Percentiles rank a stretch among this genome's conserved stretches.
Conservation (phyloP, 2,888 invertebrate genomes). For the Athalia cordata region DNA sequence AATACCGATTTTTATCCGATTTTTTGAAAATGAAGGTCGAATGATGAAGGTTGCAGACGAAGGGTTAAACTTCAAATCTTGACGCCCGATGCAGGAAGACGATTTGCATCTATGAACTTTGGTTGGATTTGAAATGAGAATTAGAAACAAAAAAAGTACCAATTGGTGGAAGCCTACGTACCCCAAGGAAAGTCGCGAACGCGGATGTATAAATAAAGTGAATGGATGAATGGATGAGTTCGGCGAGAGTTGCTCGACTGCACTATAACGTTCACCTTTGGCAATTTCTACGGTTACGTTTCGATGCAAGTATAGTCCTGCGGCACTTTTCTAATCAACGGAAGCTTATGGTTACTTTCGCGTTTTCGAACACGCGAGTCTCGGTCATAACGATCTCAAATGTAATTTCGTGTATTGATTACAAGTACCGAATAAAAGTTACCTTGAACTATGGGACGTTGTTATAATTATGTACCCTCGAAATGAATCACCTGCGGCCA, state of each 20-base stretch:
- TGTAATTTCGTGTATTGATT: not conserved
- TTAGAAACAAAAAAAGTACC: too few relatives aligned
- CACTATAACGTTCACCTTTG: not conserved
- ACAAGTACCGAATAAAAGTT: conserved; percentile 25
- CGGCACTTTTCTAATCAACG: conserved; percentile 14
- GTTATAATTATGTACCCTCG: not conserved
- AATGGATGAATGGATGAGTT: conserved; percentile 24
- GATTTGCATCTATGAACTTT: too few relatives aligned
- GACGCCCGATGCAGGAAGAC: too few relatives aligned
- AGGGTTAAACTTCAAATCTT: too few relatives aligned
- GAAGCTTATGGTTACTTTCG: conserved; percentile 7
- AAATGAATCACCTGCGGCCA: conserved; percentile 26
- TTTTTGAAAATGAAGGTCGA: too few relatives aligned
- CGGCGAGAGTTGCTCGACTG: conserved; percentile 8
- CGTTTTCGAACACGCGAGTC: conserved; percentile 12
- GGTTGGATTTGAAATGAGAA: too few relatives aligned
- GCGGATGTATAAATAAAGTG: conserved; percentile 10
- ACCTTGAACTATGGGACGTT: conserved; percentile 11
- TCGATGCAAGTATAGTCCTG: not conserved
- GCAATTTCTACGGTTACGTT: conserved; percentile 19
- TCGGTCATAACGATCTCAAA: not conserved
- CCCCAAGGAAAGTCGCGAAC: conserved; percentile 16
- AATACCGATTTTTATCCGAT: too few relatives aligned
- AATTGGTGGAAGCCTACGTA: not conserved
- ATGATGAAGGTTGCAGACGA: too few relatives aligned